Conservation (phyloP, 1,140 invertebrate genomes). For the Pachypeltis micranthus region DNA sequence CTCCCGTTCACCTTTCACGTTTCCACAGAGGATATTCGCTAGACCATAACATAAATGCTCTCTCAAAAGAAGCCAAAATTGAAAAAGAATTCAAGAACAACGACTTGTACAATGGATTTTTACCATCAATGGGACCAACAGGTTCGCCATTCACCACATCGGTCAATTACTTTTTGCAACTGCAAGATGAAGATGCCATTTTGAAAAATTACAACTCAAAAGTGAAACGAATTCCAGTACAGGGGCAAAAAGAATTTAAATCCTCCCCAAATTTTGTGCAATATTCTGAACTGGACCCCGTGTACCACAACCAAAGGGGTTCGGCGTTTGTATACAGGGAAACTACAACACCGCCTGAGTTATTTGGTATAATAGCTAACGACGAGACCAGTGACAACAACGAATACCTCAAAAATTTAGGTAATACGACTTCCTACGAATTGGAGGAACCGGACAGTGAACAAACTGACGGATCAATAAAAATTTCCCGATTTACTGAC, state of each 20-base stretch:
- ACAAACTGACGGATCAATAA: background rate
- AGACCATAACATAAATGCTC: no score
- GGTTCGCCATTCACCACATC: constrained; percentile 18
- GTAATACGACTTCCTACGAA: background rate
- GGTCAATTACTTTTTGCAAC: constrained; percentile 21
- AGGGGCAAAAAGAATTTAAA: constrained; percentile 26
- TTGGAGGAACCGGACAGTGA: no score
- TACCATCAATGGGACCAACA: constrained; percentile 20
- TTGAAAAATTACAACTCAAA: constrained; percentile 18
- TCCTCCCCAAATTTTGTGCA: constrained; percentile 26
- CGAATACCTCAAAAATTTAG: background rate
- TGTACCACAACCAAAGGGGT: constrained; percentile 21
- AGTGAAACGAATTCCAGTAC: no score
- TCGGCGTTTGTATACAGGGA: background rate
- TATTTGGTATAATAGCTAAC: no score
- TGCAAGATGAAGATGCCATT: background rate
- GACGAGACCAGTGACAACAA: no score
- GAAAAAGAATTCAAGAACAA: constrained; percentile 14
- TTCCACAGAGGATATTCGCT: no score
- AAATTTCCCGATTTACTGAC: background rate
- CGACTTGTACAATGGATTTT: constrained; percentile 18
- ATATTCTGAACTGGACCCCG: constrained; percentile 28
- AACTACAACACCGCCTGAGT: no score
- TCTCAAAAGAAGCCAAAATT: background rate
- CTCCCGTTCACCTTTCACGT: no score